phyloP scores from a whole-genome alignment of 30 jellyfish, hydroid and myxozoan genomes.

The Morbakka virulenta region DNA sequence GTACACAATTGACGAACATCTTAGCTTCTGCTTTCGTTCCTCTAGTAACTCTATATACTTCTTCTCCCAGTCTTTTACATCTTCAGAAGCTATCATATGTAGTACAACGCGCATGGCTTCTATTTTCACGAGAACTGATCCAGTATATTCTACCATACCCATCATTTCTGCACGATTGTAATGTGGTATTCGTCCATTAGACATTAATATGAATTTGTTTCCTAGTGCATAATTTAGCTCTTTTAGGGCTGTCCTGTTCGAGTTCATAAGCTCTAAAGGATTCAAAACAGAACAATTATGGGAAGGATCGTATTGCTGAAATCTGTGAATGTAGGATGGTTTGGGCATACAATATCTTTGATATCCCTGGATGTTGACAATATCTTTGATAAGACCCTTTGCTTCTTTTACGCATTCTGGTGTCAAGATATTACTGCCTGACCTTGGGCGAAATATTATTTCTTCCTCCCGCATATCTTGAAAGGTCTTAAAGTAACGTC shows the following conservation, averaged over 20 bases:
- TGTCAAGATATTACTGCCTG: conserved; percentile 24
- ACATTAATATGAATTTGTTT: conserved; percentile 22
- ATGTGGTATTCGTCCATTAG: conserved; percentile 54
- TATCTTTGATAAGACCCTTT: neutral
- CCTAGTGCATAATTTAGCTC: neutral
- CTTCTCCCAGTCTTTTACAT: conserved; percentile 51
- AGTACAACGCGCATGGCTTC: conserved; percentile 39
- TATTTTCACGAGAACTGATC: neutral
- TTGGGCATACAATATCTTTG: conserved; percentile 25
- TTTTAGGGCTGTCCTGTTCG: neutral
- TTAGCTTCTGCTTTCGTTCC: neutral
- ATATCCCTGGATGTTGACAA: conserved; percentile 25
- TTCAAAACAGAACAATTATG: conserved; percentile 29
- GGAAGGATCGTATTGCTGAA: neutral
- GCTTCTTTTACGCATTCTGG: conserved; percentile 36
- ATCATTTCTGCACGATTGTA: neutral
- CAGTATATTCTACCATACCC: neutral
- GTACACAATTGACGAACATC: neutral
- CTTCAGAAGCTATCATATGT: conserved; percentile 9
- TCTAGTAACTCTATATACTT: conserved; percentile 6
- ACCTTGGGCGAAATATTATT: conserved; percentile 29
- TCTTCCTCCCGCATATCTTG: conserved; percentile 42
- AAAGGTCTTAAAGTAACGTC: conserved; percentile 22
- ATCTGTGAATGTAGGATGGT: neutral
- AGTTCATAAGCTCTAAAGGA: conserved; percentile 48